Evolutionary conservation across 2,797 vertebrate genomes (phyloP), one percentile per base, ranked within the genome.

Genomic region (Mycteria americana): DNA sequence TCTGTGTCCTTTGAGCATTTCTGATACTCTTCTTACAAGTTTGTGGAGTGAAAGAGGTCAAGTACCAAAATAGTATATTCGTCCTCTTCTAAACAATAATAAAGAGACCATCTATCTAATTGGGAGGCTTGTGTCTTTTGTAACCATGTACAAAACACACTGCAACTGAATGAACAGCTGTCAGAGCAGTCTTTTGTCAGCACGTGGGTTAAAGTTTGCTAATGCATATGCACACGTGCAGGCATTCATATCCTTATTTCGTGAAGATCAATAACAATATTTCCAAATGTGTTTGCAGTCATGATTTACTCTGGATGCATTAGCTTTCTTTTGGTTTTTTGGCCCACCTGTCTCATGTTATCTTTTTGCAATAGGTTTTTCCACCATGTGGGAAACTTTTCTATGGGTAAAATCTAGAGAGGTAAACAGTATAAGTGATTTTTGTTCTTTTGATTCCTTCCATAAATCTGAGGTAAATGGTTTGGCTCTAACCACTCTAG

Each of bases 1-100:
- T 78, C 88, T 85, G 65, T 31, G 65, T 87, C 74, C 67, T 92
- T 89, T 73, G 76, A 92, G 48, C 72, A 67, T 93, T 96, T 95
- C 83, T 93, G 94, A 92, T 78, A 69, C 50, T 84, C 28, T 89
- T 78, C 73, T 90, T 91, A 88, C 79, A 96, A 88, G 75, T 88
- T 83, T 80, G 56, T 77, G 53, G 83, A 97, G 68, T 85, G 72
- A 96, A 96, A 98, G 93, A 59, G 51, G 73, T 94, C 92, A 95
- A 92, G 80, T 75, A 94, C 67, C 64, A 93, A 93, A 98, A 97
- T 22, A 97, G 73, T 41, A 37, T 91, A 54, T 91, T 90, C 51
- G 94, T 94, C 70, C 76, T 48, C 67, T 91, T 92, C 85, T 96
- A 96, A 96, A 97, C 94, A 97, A 95, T 90, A 96, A 95, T 93